These are phyloP conservation scores for Sarcophaga peregrina DNA, from an alignment of 1,140 invertebrate species.

Conservation along the genomic window DNA sequence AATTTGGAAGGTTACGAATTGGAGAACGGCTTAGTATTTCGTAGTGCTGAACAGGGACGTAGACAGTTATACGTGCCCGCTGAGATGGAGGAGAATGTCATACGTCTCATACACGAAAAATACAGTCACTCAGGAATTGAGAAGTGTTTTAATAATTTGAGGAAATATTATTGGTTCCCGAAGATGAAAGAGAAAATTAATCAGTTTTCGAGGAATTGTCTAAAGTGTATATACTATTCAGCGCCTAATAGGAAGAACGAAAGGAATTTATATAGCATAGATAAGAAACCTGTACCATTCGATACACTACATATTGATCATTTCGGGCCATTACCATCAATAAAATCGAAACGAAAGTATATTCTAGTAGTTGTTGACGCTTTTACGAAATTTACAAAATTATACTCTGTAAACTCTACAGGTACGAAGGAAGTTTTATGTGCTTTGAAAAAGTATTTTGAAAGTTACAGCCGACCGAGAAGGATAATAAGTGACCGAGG, in stretches of 20 bases:
- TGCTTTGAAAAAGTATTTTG: slow-evolving; percentile 25
- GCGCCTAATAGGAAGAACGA: not conserved
- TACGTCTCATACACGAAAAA: slow-evolving; percentile 25
- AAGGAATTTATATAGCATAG: slow-evolving; percentile 52
- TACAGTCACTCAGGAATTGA: not conserved
- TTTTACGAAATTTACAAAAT: slow-evolving; percentile 32
- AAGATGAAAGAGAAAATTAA: slow-evolving; percentile 29
- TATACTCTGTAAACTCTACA: slow-evolving; percentile 43
- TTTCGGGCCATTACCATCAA: not conserved
- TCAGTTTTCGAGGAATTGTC: not conserved
- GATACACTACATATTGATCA: slow-evolving; percentile 41
- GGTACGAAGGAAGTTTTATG: slow-evolving; percentile 44
- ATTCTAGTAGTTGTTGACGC: slow-evolving; percentile 19
- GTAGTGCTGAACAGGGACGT: not conserved
- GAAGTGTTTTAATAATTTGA: not conserved
- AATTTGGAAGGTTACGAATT: not conserved
- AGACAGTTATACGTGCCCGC: slow-evolving; percentile 22
- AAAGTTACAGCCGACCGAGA: slow-evolving; percentile 16
- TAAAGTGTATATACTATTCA: slow-evolving; percentile 21
- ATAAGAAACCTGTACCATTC: slow-evolving; percentile 55
- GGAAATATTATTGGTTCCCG: slow-evolving; percentile 34
- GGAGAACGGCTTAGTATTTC: slow-evolving; percentile 24
- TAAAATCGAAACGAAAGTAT: not conserved
- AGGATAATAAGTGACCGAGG: slow-evolving; percentile 31
- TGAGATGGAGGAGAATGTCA: slow-evolving; percentile 30